Percentiles rank a stretch among this genome's conserved stretches.
phyloP scores from a whole-genome alignment of 2,113 vertebrate species.

The Caranx melampygus region DNA sequence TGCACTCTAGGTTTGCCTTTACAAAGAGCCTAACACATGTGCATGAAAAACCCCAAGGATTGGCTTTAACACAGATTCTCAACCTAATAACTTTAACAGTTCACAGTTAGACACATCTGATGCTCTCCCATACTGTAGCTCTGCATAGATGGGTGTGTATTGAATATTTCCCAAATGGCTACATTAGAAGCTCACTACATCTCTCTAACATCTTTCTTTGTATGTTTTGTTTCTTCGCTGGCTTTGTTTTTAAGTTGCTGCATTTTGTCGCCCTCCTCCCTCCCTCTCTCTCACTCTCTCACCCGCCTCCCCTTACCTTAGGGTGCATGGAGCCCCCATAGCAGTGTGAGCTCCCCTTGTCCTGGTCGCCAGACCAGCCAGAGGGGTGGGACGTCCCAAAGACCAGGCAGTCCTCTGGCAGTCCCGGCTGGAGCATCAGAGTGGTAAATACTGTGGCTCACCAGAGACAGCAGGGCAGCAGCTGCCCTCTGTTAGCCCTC shows the following conservation, averaged over 20 bases:
- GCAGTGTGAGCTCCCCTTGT: constrained; percentile 95
- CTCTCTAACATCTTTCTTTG: constrained; percentile 78
- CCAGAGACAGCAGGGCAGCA: constrained; percentile 63
- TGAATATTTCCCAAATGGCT: constrained; percentile 40
- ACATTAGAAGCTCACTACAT: constrained; percentile 74
- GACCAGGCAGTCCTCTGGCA: constrained; percentile 95
- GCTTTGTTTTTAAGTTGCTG: constrained; percentile 92
- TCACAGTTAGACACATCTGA: constrained; percentile 25
- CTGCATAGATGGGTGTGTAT: constrained; percentile 41
- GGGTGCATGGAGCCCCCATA: constrained; percentile 98
- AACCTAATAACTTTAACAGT: constrained; percentile 38
- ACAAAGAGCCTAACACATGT: constrained; percentile 20
- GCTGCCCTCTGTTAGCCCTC: constrained; percentile 59
- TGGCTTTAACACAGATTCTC: constrained; percentile 30
- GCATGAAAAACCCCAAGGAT: constrained; percentile 56
- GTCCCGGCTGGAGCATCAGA: constrained; percentile 98
- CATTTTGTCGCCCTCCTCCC: constrained; percentile 93
- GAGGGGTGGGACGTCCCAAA: constrained; percentile 97
- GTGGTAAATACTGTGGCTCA: constrained; percentile 97
- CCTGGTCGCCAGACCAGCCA: constrained; percentile 94
- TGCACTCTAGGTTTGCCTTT: constrained; percentile 23
- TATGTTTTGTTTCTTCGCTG: constrained; percentile 89
- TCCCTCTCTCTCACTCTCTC: constrained; percentile 88
- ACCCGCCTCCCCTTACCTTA: constrained; percentile 91
- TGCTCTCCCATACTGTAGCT: constrained; percentile 20